Conservation (phyloP, 1,140 invertebrate species). For the Marisa cornuarietis region DNA sequence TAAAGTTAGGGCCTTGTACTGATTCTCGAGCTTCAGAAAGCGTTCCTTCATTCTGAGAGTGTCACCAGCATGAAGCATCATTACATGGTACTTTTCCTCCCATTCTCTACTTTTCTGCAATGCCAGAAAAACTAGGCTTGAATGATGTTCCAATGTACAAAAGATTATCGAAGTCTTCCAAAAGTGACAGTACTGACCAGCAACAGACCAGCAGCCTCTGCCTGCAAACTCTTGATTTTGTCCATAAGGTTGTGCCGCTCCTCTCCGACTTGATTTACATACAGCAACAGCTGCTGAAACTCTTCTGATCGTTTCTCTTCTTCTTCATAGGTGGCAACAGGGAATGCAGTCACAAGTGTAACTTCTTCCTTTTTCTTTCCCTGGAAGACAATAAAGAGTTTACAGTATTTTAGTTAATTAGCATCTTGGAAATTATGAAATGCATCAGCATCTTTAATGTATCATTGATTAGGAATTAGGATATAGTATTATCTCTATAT, state of each 20-base stretch:
- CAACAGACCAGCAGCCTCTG: slow-evolving; percentile 26
- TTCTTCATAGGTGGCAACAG: background rate
- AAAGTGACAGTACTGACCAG: slow-evolving; percentile 29
- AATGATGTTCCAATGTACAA: background rate
- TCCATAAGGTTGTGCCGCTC: slow-evolving; percentile 41
- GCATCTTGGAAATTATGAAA: too few species aligned
- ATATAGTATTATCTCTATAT: too few species aligned
- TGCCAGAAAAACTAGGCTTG: background rate
- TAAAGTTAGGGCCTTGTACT: slow-evolving; percentile 38
- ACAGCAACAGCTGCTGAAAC: slow-evolving; percentile 30
- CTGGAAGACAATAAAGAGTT: too few species aligned
- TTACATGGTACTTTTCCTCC: slow-evolving; percentile 40
- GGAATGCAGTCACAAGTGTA: background rate
- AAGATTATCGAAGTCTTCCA: background rate
- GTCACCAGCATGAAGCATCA: slow-evolving; percentile 37
- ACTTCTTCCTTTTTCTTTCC: too few species aligned
- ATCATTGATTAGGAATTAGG: too few species aligned
- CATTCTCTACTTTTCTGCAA: slow-evolving; percentile 41
- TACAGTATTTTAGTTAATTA: too few species aligned
- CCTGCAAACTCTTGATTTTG: slow-evolving; percentile 39
- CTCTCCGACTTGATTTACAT: slow-evolving; percentile 34
- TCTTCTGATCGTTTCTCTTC: background rate
- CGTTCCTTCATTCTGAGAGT: slow-evolving; percentile 31
- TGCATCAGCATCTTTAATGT: too few species aligned
- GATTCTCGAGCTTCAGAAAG: slow-evolving; percentile 43